Percentiles rank a stretch among this genome's conserved stretches.
These are phyloP conservation scores for Callithrix jacchus DNA, from an alignment of 2,113 vertebrate genomes.

Conservation along the genomic window DNA sequence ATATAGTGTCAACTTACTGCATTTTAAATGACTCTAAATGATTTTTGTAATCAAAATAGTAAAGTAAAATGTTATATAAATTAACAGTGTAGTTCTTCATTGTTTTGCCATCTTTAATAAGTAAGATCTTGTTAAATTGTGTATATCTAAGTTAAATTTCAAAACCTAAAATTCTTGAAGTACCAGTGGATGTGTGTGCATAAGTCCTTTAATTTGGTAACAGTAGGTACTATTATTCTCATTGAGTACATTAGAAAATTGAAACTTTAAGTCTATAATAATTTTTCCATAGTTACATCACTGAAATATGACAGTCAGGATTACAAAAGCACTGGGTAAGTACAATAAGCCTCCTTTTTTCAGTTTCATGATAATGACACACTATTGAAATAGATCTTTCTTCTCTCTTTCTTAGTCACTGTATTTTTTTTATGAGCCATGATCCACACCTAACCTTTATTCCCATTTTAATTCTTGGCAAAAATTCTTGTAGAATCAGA, in stretches of 20 bases:
- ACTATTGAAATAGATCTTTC: not conserved
- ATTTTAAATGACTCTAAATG: not conserved
- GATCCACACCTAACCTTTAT: not conserved
- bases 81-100: not conserved
- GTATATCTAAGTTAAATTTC: not conserved
- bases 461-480: not conserved
- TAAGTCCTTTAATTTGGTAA: not conserved
- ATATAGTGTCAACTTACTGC: not conserved
- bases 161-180: not conserved
- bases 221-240: not conserved
- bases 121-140: not conserved
- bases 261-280: not conserved
- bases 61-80: not conserved
- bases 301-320: not conserved
- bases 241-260: not conserved
- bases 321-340: not conserved
- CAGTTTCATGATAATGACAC: not conserved
- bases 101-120: not conserved
- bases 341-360: not conserved
- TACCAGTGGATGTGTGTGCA: not conserved
- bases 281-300: not conserved
- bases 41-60: not conserved
- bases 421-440: not conserved
- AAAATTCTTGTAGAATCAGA: not conserved
- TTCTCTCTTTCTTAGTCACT: not conserved